Evolutionary conservation across 1,140 invertebrate species (phyloP), one percentile per base, ranked within the genome.

Genomic region (Zaprionus gabonicus): DNA sequence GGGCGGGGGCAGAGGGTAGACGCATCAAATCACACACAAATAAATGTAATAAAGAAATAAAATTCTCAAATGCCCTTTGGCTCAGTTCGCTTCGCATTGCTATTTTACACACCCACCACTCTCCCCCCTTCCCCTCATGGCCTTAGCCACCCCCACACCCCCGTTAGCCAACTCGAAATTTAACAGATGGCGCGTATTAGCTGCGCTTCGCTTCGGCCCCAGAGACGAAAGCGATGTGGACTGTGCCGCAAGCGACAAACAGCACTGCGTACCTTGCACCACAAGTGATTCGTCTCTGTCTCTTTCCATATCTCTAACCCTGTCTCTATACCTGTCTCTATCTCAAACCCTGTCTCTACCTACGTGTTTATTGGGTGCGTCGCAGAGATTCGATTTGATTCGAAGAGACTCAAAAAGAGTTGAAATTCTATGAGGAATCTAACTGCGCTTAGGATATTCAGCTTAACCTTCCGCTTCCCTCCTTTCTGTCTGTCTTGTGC

Each of bases 101-200:
- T 51, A 65, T 53, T 49, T 75, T 55, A 2, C 23, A 1, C 23
- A 1, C 63, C 55, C 63, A 28, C 13, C 53, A 51, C 31, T 15
- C 10, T n/a, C 44, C 53, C 69, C 53, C 5, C 27, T 27, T 6
- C 7, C 28, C 28, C 28, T 9, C 25, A 34, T 36, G 28, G 55
- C 55, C 23, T 38, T 34, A 34, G 7, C 31, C 31, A 25, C 46
- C 58, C 28, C 20, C 23, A 20, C 31, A 31, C 12, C 13, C 56
- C 41, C 20, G 20, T 36, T 62, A 46, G 4, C 17, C 44, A 27
- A 70, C 81, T 71, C 67, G 84, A 91, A 91, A 85, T 85, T 91
- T 74, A 91, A 91, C 88, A 91, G 88, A 91, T 91, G 88, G 77
- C 81, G 76, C 88, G 75, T 75, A 91, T 91, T 91, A 91, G 84